Conservation (phyloP, 1,140 invertebrate species). For the Ceratina australensis region DNA sequence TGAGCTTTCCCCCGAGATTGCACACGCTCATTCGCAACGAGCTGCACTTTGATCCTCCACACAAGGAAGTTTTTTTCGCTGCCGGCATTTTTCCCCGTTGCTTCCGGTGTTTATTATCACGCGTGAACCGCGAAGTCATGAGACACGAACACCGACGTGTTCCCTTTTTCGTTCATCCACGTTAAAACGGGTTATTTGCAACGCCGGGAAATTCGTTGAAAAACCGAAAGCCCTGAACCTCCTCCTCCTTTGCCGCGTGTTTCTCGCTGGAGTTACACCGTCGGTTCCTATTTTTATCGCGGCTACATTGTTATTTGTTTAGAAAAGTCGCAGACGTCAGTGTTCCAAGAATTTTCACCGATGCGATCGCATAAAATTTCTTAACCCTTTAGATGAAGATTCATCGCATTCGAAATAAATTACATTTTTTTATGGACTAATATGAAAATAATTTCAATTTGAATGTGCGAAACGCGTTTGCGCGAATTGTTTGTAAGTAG, state of each 20-base stretch:
- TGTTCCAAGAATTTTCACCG: not conserved
- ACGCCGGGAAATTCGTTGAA: conserved; percentile 17
- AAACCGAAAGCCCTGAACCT: not conserved
- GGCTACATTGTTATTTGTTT: not conserved
- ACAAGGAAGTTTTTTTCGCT: conserved; percentile 41
- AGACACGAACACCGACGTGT: conserved; percentile 6
- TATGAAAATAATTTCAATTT: not conserved
- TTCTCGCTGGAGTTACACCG: not conserved
- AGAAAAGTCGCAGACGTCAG: not conserved
- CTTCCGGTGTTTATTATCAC: conserved; percentile 49
- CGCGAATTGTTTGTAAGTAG: too few species aligned
- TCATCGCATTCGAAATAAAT: too few species aligned
- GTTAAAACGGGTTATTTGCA: conserved; percentile 16
- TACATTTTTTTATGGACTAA: too few species aligned
- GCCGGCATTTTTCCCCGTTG: conserved; percentile 25
- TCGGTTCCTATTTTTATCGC: not conserved
- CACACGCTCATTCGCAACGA: conserved; percentile 18
- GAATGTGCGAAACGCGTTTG: too few species aligned
- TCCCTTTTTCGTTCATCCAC: conserved; percentile 9
- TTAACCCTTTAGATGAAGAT: too few species aligned
- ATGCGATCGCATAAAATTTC: not conserved
- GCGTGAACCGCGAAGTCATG: conserved; percentile 16
- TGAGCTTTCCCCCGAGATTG: conserved; percentile 19
- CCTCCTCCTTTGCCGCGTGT: not conserved
- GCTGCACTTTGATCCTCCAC: conserved; percentile 40